phyloP scores from a whole-genome alignment of 1,140 invertebrate species.

The Adoxophyes honmai region DNA sequence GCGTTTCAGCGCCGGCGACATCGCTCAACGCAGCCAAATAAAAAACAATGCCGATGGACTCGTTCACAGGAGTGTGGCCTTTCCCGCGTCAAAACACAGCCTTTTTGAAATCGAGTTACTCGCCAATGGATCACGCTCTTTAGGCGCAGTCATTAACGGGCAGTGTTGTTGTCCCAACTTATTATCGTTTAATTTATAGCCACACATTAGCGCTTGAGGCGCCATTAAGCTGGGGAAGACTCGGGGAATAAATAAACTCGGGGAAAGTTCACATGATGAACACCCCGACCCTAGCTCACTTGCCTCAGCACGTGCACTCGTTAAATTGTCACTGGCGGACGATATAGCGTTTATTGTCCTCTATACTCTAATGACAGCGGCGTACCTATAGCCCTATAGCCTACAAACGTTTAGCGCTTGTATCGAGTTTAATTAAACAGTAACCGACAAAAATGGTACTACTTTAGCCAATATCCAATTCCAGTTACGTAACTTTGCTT shows the following conservation, averaged over 20 bases:
- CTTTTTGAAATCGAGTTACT: constrained; percentile 13
- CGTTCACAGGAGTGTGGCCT: no score
- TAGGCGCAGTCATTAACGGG: constrained; percentile 54
- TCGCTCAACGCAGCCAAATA: not conserved
- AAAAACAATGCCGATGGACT: no score
- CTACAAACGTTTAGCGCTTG: no score
- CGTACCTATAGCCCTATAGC: not conserved
- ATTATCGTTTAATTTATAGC: constrained; percentile 73
- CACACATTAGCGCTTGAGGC: constrained; percentile 66
- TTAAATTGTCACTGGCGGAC: constrained; percentile 51
- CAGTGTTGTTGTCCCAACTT: constrained; percentile 67
- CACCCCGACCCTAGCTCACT: constrained; percentile 40
- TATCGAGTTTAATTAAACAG: no score
- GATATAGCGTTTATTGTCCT: constrained; percentile 56
- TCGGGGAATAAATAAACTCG: constrained; percentile 44
- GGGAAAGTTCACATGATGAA: constrained; percentile 43
- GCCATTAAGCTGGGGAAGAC: constrained; percentile 47
- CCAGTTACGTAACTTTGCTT: no score
- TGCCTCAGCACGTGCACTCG: constrained; percentile 50
- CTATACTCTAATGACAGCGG: constrained; percentile 32
- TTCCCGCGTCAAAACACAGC: not conserved
- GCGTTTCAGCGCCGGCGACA: not conserved
- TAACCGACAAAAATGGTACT: no score
- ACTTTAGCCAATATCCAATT: no score
- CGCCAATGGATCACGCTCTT: constrained; percentile 10